A percentile compares a stretch with the other conserved stretches of the same genome.
These are phyloP conservation scores for Gymnoscopelus braueri DNA, from an alignment of 2,797 vertebrate genomes.

Conservation along the genomic window DNA sequence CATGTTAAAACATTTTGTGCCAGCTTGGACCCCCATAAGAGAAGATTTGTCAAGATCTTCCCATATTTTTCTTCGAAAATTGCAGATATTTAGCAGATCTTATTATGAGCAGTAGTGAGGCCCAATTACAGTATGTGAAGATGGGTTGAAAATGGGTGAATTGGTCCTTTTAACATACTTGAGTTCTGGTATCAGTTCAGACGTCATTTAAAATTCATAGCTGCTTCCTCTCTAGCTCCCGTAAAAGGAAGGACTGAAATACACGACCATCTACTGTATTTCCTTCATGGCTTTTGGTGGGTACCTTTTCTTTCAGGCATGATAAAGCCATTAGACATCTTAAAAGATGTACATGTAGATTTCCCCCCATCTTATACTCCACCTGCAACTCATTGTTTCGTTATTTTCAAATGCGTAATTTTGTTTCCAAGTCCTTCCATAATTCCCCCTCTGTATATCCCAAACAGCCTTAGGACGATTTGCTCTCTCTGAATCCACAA, in stretches of 20 bases:
- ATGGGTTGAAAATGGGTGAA: too few relatives aligned
- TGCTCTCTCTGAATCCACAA: too few relatives aligned
- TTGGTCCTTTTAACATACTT: neutral
- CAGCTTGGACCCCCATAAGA: too few relatives aligned
- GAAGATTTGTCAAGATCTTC: too few relatives aligned
- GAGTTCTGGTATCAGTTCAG: conserved; percentile 7
- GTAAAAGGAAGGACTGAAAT: neutral
- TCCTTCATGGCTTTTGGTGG: conserved; percentile 5
- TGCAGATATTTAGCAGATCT: too few relatives aligned
- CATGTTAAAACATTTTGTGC: too few relatives aligned
- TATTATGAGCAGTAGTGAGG: too few relatives aligned
- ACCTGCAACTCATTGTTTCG: conserved; percentile 8
- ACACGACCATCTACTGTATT: conserved; percentile 15
- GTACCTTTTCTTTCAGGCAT: conserved; percentile 2
- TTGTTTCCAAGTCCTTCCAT: conserved; percentile 5
- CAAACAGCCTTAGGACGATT: neutral
- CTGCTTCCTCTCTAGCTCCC: conserved; percentile 2
- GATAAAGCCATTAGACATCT: conserved; percentile 16
- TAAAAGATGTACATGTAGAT: conserved; percentile 7
- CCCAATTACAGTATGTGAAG: too few relatives aligned
- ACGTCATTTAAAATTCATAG: conserved; percentile 5
- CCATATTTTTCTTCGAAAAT: too few relatives aligned
- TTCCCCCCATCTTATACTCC: conserved; percentile 6
- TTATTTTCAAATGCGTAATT: conserved; percentile 12
- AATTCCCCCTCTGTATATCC: conserved; percentile 15